Evolutionary conservation across 2,797 vertebrate species (phyloP).

Genomic region (Karalla daura): DNA sequence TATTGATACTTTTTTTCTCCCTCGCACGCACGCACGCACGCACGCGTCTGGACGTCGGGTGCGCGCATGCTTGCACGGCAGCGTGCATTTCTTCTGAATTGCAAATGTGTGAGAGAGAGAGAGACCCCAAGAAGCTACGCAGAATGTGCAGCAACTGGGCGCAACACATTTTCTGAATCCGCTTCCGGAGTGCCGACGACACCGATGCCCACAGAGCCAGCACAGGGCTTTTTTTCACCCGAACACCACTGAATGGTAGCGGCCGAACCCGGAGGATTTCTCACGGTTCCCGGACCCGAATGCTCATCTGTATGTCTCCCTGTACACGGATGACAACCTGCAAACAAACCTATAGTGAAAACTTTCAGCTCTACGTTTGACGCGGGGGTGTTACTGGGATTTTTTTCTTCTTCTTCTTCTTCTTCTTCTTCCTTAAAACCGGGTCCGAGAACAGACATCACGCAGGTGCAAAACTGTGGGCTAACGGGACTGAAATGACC

Average conservation of each 20-base stretch:
- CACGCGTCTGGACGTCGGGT: constrained; percentile 37
- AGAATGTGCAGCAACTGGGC: constrained; percentile 74
- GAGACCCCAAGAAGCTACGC: constrained; percentile 71
- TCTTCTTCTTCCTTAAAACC: no score
- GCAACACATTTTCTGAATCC: constrained; percentile 81
- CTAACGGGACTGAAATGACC: constrained; percentile 79
- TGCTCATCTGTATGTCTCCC: constrained; percentile 70
- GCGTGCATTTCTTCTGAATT: constrained; percentile 40
- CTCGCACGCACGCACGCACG: constrained; percentile 29
- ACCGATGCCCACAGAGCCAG: constrained; percentile 74
- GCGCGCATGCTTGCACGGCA: constrained; percentile 51
- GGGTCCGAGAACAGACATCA: constrained; percentile 71
- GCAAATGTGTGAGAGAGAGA: constrained; percentile 50
- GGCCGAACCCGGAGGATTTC: constrained; percentile 77
- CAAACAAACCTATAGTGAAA: constrained; percentile 75
- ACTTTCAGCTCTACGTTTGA: constrained; percentile 79
- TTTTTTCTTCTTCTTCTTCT: no score
- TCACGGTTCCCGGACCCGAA: constrained; percentile 76
- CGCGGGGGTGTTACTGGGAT: constrained; percentile 72
- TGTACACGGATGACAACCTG: constrained; percentile 79
- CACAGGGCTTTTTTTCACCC: constrained; percentile 77
- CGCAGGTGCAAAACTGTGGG: constrained; percentile 82
- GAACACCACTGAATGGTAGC: constrained; percentile 79
- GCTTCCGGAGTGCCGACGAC: constrained; percentile 80
- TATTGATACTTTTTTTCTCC: constrained; percentile 26